Base-by-base conservation (phyloP, 2,113 vertebrate genomes). In the Chlamydotis undulata region DNA sequence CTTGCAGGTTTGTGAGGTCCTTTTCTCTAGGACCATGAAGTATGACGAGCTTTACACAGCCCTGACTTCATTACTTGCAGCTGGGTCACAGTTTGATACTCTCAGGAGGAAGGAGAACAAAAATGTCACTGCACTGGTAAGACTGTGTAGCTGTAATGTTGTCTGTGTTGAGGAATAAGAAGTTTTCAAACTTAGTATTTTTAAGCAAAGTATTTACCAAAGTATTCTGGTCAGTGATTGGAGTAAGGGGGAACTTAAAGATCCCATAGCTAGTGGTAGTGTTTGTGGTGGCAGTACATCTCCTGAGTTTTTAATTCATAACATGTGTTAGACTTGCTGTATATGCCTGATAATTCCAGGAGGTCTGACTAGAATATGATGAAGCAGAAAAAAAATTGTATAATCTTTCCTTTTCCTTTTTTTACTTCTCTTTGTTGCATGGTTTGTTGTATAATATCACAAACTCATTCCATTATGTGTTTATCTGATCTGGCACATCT, bases 71-170 rank as follows among this genome's bases (percentile, higher is more conserved):
- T 96, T 99, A 23, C 98, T 99, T 89, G 98, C 98, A 5, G 99
- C 99, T 16, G 99, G 99, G 6, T 99, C 99, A 53, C 98, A 99
- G 97, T 99, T 99, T 49, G 99, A 99, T 91, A 99, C 98, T 2
- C 98, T 99, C 79, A 98, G 98, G 97, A 98, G 99, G 90, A 99
- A 99, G 94, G 99, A 99, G 65, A 99, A 96, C 97, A 99, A 99
- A 93, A 98, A 98, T 3, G 97, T 99, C 69, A 98, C 98, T 37
- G 98, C 99, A 22, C 94, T 99, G 98, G 99, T 99, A 90, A 97
- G 98, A 13, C 12, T 31, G 1, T 15, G 4, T 35, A 21, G 60
- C 31, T 71, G 52, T 83, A 16, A 9, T 26, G 12, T 71, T 53
- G 43, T 31, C 59, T 63, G 7, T 75, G 29, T 16, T 76, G 55